Percentiles rank a stretch among this genome's conserved stretches.
Evolutionary conservation across 2,888 invertebrate species (phyloP).

Genomic region (Drosophila siamana): DNA sequence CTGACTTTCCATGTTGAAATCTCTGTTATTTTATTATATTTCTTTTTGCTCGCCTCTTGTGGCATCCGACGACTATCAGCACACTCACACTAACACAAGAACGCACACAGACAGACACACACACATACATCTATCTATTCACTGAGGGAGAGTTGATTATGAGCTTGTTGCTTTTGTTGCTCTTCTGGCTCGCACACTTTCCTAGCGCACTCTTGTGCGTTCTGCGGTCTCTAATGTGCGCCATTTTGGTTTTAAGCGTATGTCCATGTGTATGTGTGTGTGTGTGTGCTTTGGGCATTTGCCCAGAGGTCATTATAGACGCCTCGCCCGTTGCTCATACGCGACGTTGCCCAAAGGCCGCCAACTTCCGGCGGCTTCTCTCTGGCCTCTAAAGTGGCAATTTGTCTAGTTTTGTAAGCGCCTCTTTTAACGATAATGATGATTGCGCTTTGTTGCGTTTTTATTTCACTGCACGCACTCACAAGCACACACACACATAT

Average conservation of each 20-base stretch:
- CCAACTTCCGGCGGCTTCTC: constrained; percentile 46
- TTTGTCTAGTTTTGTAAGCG: constrained; percentile 82
- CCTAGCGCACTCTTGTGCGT: constrained; percentile 57
- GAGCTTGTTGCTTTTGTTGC: constrained; percentile 40
- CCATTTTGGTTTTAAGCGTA: constrained; percentile 74
- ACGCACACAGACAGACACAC: not conserved
- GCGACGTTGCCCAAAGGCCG: constrained; percentile 45
- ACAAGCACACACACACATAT: constrained; percentile 23
- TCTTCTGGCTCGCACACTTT: constrained; percentile 51
- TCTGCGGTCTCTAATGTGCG: constrained; percentile 75
- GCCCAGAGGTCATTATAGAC: constrained; percentile 76
- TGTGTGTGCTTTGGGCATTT: constrained; percentile 42
- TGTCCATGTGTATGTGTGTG: constrained; percentile 17
- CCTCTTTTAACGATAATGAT: constrained; percentile 81
- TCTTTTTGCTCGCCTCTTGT: constrained; percentile 21
- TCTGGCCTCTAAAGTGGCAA: constrained; percentile 78
- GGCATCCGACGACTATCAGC: constrained; percentile 22
- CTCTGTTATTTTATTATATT: constrained; percentile 53
- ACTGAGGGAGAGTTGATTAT: constrained; percentile 22
- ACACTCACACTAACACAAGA: constrained; percentile 3
- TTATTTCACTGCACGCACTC: constrained; percentile 69
- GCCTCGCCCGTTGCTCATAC: constrained; percentile 51
- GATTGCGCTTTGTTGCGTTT: constrained; percentile 82
- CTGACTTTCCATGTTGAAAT: constrained; percentile 64
- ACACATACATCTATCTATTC: not conserved